phyloP scores from a whole-genome alignment of 1,140 invertebrate species.

The Drepana arcuata region DNA sequence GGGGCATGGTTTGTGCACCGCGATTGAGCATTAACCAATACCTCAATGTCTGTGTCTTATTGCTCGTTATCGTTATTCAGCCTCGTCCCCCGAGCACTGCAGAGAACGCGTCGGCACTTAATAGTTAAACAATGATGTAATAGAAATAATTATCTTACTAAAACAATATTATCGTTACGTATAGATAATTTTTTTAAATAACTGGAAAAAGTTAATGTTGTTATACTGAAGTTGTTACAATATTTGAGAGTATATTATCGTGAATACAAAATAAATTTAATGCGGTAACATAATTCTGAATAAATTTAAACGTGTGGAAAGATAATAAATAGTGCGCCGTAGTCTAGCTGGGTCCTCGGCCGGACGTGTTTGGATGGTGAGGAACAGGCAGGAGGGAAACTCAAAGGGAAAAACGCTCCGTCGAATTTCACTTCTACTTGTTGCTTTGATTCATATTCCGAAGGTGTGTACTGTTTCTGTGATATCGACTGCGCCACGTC shows the following conservation, averaged over 20 bases:
- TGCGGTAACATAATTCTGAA: slow-evolving; percentile 41
- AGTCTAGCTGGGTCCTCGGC: too few species aligned
- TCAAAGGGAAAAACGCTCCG: too few species aligned
- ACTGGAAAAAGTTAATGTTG: slow-evolving; percentile 69
- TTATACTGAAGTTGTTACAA: slow-evolving; percentile 73
- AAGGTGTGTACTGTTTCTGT: slow-evolving; percentile 36
- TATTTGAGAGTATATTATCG: slow-evolving; percentile 71
- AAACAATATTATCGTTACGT: slow-evolving; percentile 44
- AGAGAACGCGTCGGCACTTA: slow-evolving; percentile 9
- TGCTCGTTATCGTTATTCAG: too few species aligned
- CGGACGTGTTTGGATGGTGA: slow-evolving; percentile 9
- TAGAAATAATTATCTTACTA: slow-evolving; percentile 32
- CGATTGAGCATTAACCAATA: too few species aligned
- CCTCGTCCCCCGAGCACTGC: too few species aligned
- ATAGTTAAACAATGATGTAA: too few species aligned
- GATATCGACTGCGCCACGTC: slow-evolving; percentile 26
- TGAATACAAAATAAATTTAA: slow-evolving; percentile 52
- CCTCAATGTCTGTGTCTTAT: too few species aligned
- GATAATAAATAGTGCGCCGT: slow-evolving; percentile 42
- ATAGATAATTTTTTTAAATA: slow-evolving; percentile 50
- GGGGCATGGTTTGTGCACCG: too few species aligned
- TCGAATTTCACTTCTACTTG: slow-evolving; percentile 2
- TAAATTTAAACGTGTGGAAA: slow-evolving; percentile 38
- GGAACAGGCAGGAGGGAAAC: too few species aligned
- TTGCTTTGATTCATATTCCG: not conserved